A percentile compares a stretch with the other conserved stretches of the same genome.
Conservation (phyloP, 2,797 vertebrate genomes). For the Semotilus atromaculatus region DNA sequence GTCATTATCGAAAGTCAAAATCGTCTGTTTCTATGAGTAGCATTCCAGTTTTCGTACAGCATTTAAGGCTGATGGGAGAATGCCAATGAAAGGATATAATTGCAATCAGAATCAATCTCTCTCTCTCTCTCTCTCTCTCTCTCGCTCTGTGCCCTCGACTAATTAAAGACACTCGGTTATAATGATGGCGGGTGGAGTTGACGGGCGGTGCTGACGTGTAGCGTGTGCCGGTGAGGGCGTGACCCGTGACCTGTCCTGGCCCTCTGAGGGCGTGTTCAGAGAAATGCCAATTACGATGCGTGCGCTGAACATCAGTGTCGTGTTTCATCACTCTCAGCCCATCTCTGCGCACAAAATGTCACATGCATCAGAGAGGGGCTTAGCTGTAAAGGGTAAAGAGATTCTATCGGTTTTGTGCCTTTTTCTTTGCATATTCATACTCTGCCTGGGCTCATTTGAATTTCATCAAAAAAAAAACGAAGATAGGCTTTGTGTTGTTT, state of each 20-base stretch:
- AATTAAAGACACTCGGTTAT: slow-evolving; percentile 58
- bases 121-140: too few species aligned
- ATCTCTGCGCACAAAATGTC: slow-evolving; percentile 56
- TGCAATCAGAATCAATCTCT: slow-evolving; percentile 38
- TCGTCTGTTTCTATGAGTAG: neutral
- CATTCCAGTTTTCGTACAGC: slow-evolving; percentile 1
- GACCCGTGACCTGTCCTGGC: neutral
- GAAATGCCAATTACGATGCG: slow-evolving; percentile 23
- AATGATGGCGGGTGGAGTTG: slow-evolving; percentile 29
- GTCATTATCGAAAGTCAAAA: neutral
- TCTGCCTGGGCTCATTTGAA: slow-evolving; percentile 56
- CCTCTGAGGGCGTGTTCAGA: slow-evolving; percentile 15
- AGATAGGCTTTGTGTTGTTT: slow-evolving; percentile 43
- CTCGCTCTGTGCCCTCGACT: neutral
- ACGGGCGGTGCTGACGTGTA: neutral
- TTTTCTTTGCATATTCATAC: slow-evolving; percentile 61
- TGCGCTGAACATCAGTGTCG: slow-evolving; percentile 28
- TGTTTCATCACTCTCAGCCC: slow-evolving; percentile 44
- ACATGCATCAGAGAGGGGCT: slow-evolving; percentile 52
- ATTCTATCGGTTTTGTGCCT: slow-evolving; percentile 52
- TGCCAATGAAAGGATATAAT: slow-evolving; percentile 45
- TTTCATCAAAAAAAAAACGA: slow-evolving; percentile 54
- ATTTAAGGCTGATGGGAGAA: slow-evolving; percentile 23
- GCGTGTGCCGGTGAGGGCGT: neutral
- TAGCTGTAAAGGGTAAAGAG: slow-evolving; percentile 61